phyloP scores from a whole-genome alignment of 2,113 vertebrate species.

The Sclerurus mexicanus region DNA sequence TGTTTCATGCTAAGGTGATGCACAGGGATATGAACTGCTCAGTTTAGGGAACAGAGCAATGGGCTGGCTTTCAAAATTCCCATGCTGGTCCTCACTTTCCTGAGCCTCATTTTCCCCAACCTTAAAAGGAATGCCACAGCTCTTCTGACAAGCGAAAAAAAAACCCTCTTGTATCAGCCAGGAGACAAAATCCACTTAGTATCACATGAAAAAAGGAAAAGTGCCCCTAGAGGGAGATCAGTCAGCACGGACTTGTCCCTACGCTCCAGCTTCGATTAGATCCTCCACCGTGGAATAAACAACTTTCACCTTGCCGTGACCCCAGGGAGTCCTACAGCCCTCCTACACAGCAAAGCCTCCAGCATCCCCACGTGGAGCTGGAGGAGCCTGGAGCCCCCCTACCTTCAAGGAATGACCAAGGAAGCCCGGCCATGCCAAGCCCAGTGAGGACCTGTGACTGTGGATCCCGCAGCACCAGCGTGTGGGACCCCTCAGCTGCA shows the following conservation, averaged over 20 bases:
- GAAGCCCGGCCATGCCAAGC: fast-evolving
- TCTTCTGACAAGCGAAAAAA: background rate
- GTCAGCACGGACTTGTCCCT: background rate
- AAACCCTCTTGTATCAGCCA: background rate
- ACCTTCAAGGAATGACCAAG: fast-evolving
- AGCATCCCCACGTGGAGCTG: fast-evolving
- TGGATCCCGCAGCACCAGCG: fast-evolving
- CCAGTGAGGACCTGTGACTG: fast-evolving
- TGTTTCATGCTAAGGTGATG: background rate
- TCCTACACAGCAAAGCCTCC: background rate
- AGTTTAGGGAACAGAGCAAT: background rate
- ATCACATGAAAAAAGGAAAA: background rate
- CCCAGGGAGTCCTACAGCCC: background rate
- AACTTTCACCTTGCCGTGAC: slow-evolving; percentile 45
- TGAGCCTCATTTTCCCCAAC: background rate
- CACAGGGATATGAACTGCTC: fast-evolving
- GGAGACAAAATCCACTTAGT: background rate
- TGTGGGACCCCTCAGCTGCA: fast-evolving
- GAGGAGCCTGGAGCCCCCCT: background rate
- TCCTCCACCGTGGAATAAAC: background rate
- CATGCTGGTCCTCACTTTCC: background rate
- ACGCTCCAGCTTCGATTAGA: background rate
- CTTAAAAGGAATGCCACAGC: background rate
- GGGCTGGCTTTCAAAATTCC: background rate
- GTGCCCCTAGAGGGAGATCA: slow-evolving; percentile 24